Evolutionary conservation across 2,888 invertebrate genomes (phyloP), one percentile per base, ranked within the genome.

Genomic region (Schizotus pectinicornis): DNA sequence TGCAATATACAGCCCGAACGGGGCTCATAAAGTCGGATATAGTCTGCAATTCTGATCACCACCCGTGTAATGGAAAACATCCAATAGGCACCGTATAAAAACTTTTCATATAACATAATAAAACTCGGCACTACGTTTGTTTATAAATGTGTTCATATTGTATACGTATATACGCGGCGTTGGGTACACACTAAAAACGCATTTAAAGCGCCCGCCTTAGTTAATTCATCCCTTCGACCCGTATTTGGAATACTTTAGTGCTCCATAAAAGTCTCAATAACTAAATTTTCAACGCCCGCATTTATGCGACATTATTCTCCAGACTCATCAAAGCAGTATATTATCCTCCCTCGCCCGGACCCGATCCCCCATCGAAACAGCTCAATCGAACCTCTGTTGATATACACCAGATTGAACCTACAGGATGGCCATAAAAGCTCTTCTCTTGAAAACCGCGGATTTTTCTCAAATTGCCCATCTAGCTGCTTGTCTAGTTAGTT

Each of bases 11-110:
- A 75, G 68, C 71, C 72, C 76, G 74, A 76, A 76, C 73, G 73
- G 76, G 74, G 74, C 72, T 70, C 76, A 71, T 77, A 78, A 77
- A 77, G 67, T 65, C 65, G 72, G 68, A 75, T 76, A 76, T 72
- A 72, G 73, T 71, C 74, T 71, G 75, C 75, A 75, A 77, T 77
- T 77, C 76, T 76, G 77, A 77, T 77, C 76, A 74, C 71, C 71
- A 71, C 62, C 72, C 59, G 63, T 69, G 73, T 77, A 76, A 77
- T 77, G 75, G 77, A 74, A 74, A 65, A 67, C 68, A 73, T 76
- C 75, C 75, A 76, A 77, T 78, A 77, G 76, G 76, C 76, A 66
- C 69, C 69, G 68, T 73, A 74, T 77, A 77, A 77, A 78, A 77
- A 57, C 57, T 57, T 57, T 57, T 57, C 57, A 57, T 52, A 57